phyloP scores from a whole-genome alignment of 1,140 invertebrate genomes.

The Ectropis grisescens region DNA sequence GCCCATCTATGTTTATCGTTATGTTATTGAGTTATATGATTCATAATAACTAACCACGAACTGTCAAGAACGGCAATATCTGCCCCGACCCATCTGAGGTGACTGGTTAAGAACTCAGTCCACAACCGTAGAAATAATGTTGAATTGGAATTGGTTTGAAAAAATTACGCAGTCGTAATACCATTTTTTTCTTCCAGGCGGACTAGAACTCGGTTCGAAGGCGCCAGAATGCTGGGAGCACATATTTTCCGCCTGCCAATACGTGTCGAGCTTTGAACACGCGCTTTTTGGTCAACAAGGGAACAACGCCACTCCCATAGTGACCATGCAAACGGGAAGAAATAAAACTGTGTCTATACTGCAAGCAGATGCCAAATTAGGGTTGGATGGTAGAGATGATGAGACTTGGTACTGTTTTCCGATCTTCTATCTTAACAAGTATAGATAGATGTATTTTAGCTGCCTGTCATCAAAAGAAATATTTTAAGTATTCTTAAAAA shows the following conservation, averaged over 20 bases:
- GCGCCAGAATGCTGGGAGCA: constrained; percentile 94
- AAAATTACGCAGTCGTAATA: too few species aligned
- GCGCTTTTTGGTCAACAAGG: constrained; percentile 81
- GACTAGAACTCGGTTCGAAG: constrained; percentile 91
- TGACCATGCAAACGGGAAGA: constrained; percentile 57
- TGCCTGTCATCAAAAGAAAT: neutral
- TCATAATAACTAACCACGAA: too few species aligned
- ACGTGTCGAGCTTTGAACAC: constrained; percentile 91
- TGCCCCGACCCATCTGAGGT: too few species aligned
- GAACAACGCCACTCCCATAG: constrained; percentile 56
- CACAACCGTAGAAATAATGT: too few species aligned
- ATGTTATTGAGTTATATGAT: too few species aligned
- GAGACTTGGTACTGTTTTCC: constrained; percentile 83
- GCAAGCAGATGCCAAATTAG: constrained; percentile 53
- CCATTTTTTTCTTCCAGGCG: too few species aligned
- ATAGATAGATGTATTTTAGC: constrained; percentile 2
- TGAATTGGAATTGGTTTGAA: too few species aligned
- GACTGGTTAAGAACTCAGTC: too few species aligned
- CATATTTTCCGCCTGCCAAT: constrained; percentile 92
- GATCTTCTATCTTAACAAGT: neutral
- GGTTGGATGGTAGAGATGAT: constrained; percentile 75
- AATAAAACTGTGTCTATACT: constrained; percentile 72
- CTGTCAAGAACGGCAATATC: too few species aligned
- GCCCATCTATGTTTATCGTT: too few species aligned
- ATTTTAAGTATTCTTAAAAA: neutral